phyloP scores from a whole-genome alignment of 2,797 vertebrate genomes.

The Lerista edwardsae region DNA sequence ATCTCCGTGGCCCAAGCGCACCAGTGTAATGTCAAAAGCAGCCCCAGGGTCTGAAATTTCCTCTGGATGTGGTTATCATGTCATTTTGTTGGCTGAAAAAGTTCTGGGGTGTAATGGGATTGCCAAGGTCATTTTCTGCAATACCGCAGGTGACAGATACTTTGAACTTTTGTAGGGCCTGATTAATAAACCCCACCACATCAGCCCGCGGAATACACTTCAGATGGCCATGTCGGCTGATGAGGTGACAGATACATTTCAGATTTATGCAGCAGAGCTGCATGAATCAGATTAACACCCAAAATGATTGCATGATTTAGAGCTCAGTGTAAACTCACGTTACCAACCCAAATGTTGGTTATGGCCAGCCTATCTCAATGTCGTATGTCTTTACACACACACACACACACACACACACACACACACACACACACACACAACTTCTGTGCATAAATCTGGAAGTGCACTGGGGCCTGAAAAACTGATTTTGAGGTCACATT shows the following conservation, averaged over 20 bases:
- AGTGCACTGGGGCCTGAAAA: neutral
- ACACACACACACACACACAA: too few relatives aligned
- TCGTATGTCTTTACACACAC: neutral
- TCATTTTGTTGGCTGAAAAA: neutral
- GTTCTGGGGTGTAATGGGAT: neutral
- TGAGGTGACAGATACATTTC: conserved; percentile 29
- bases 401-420: too few relatives aligned
- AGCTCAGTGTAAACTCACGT: neutral
- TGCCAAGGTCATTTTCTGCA: conserved; percentile 6
- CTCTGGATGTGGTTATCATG: neutral
- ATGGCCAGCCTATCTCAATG: neutral
- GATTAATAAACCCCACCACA: conserved; percentile 24
- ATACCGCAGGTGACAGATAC: neutral
- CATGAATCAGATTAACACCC: conserved; percentile 20
- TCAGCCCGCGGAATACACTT: conserved; percentile 5
- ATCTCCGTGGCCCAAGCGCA: neutral
- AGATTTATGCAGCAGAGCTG: conserved; percentile 29
- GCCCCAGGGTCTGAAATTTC: neutral
- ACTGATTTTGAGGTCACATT: conserved; percentile 20
- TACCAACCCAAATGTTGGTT: neutral
- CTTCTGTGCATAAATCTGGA: neutral
- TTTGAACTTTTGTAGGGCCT: conserved; percentile 8
- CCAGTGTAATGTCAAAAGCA: neutral
- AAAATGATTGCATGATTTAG: conserved; percentile 25
- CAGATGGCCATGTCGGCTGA: conserved; percentile 17